Base-by-base conservation (phyloP, 2,113 vertebrate genomes). In the Procapra przewalskii region DNA sequence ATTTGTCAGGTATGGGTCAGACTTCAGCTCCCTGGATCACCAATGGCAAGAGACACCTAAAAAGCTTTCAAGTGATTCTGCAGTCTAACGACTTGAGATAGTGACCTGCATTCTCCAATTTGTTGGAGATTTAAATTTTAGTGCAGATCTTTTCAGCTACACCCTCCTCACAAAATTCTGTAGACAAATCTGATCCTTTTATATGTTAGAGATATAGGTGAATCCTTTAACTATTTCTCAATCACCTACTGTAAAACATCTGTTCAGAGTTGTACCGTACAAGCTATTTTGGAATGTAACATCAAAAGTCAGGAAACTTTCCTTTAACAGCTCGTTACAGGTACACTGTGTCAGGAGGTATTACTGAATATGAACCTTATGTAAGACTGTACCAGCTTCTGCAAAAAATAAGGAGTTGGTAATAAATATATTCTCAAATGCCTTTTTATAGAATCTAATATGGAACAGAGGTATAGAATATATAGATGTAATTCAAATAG, bases 1-100 rank as follows among this genome's bases (percentile, higher is more conserved):
- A 1, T 25, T 57, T 52, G 7, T 59, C 31, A 55, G n/a, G 4
- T 2, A 8, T 29, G 15, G 1, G 3, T 57, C 19, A 75, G 40
- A 75, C 21, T n/a, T 15, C 45, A 40, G 11, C 29, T 9, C 25
- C 6, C 5, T 7, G 1, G 15, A 8, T 48, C 16, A 48, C 16
- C 33, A 88, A 8, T 15, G 31, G 3, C 29, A 75, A 43, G 3
- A 80, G 5, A 50, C 6, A 62, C 77, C 14, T 14, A 82, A 17
- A 59, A 7, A 55, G 1, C 6, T 96, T 45, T 60, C 25, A n/a
- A 31, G 27, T 43, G 8, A 2, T 50, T 7, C 0, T 50, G 15
- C 2, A 27, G 2, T 21, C 7, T 0, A 1, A 11, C 9, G 15
- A 59, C 6, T 19, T 40, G 40, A 48, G 6, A 55, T 2, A 54